These are phyloP conservation scores for Atta cephalotes DNA, from an alignment of 1,140 invertebrate genomes.

Conservation along the genomic window DNA sequence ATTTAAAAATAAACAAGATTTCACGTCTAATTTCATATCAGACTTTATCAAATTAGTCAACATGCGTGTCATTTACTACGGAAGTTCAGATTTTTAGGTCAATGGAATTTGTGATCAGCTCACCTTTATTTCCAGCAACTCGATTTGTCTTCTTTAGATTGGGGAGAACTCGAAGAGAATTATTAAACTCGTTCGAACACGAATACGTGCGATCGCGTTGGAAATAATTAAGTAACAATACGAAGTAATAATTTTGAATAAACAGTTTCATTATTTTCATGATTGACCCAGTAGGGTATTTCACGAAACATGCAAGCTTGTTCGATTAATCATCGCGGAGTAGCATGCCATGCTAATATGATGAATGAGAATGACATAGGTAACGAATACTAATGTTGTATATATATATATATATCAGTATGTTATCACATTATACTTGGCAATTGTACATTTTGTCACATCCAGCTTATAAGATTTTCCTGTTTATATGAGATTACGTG, in stretches of 20 bases:
- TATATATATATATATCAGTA: background rate
- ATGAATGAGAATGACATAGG: slow-evolving; percentile 10
- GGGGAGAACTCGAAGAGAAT: background rate
- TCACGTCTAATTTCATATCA: background rate
- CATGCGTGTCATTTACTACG: background rate
- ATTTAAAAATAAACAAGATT: background rate
- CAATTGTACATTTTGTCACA: background rate
- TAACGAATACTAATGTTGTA: background rate
- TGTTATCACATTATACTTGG: background rate
- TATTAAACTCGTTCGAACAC: slow-evolving; percentile 15
- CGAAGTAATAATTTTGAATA: slow-evolving; percentile 25
- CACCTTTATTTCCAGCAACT: slow-evolving; percentile 22
- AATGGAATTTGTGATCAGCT: slow-evolving; percentile 16
- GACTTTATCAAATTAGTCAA: slow-evolving; percentile 4
- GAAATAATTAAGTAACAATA: background rate
- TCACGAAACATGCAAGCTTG: slow-evolving; percentile 5
- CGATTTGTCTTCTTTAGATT: slow-evolving; percentile 36
- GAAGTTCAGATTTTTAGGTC: slow-evolving; percentile 47
- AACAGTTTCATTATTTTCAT: slow-evolving; percentile 28
- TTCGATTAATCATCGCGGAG: slow-evolving; percentile 35
- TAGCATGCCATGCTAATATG: background rate
- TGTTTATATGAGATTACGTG: background rate
- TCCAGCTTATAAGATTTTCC: background rate
- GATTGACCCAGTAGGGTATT: background rate
- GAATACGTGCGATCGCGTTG: background rate